phyloP scores from a whole-genome alignment of 2,113 vertebrate species.

The Alosa alosa region DNA sequence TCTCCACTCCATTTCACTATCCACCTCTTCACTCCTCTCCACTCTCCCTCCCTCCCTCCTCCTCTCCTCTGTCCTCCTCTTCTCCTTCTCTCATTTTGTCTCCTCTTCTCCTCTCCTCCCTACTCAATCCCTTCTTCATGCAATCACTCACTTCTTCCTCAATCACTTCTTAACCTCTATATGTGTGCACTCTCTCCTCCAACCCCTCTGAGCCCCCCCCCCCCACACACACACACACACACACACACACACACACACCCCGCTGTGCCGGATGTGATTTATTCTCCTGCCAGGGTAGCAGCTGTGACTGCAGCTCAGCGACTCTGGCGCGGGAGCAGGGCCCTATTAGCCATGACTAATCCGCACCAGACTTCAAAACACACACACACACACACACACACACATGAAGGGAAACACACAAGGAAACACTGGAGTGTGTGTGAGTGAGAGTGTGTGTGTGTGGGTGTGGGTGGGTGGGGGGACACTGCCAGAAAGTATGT shows the following conservation, averaged over 20 bases:
- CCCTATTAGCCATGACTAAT: conserved; percentile 79
- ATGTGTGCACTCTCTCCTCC: conserved; percentile 29
- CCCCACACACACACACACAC: conserved; percentile 45
- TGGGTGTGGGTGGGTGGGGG: too few species aligned
- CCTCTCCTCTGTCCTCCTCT: background rate
- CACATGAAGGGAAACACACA: too few species aligned
- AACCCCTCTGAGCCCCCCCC: conserved; percentile 60
- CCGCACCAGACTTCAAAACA: conserved; percentile 76
- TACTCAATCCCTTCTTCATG: too few species aligned
- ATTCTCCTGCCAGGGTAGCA: conserved; percentile 76
- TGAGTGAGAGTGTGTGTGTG: too few species aligned
- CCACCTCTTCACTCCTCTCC: background rate
- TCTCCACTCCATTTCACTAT: background rate
- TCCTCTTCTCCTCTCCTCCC: background rate
- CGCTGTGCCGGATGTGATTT: conserved; percentile 70
- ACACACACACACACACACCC: too few species aligned
- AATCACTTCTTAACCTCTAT: too few species aligned
- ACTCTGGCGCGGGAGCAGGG: conserved; percentile 60
- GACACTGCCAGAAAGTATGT: too few species aligned
- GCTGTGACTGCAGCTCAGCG: conserved; percentile 66
- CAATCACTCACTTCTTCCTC: too few species aligned
- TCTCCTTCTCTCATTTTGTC: background rate
- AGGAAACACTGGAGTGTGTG: too few species aligned
- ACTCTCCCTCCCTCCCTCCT: background rate
- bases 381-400: background rate